These are phyloP conservation scores for Pharmacophagus antenor DNA, from an alignment of 2,888 invertebrate species.

Conservation along the genomic window DNA sequence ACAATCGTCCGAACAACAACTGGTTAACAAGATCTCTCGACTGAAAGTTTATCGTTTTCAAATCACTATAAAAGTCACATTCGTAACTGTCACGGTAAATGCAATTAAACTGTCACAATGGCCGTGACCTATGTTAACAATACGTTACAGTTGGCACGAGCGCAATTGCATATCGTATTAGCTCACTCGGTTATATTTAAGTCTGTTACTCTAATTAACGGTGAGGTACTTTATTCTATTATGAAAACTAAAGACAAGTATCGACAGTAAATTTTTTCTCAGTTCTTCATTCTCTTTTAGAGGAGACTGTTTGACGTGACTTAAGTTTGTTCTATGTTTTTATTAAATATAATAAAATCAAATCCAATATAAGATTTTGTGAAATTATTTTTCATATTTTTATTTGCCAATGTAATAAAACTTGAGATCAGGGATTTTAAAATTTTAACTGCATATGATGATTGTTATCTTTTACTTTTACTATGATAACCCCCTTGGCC, in stretches of 20 bases:
- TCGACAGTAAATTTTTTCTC: too few relatives aligned
- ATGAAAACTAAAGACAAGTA: conserved; percentile 23
- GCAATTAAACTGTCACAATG: conserved; percentile 33
- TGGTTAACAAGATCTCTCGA: background rate
- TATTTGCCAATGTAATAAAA: too few relatives aligned
- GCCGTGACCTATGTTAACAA: conserved; percentile 62
- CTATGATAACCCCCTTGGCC: conserved; percentile 28
- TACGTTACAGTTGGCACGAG: conserved; percentile 55
- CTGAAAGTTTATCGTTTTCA: background rate
- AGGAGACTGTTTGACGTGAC: too few relatives aligned
- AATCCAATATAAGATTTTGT: too few relatives aligned
- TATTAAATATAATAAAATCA: too few relatives aligned
- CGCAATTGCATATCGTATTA: conserved; percentile 45
- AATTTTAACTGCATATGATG: too few relatives aligned
- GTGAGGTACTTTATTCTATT: conserved; percentile 39
- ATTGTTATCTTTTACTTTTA: background rate
- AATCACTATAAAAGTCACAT: conserved; percentile 7
- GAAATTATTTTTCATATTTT: too few relatives aligned
- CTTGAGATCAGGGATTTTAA: too few relatives aligned
- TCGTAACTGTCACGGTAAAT: conserved; percentile 14
- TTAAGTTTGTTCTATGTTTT: too few relatives aligned
- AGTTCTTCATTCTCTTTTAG: too few relatives aligned
- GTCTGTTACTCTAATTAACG: conserved; percentile 38
- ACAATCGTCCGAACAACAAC: background rate
- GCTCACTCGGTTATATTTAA: conserved; percentile 51